Evolutionary conservation across 2,113 vertebrate genomes (phyloP).

Genomic region (Equus przewalskii): DNA sequence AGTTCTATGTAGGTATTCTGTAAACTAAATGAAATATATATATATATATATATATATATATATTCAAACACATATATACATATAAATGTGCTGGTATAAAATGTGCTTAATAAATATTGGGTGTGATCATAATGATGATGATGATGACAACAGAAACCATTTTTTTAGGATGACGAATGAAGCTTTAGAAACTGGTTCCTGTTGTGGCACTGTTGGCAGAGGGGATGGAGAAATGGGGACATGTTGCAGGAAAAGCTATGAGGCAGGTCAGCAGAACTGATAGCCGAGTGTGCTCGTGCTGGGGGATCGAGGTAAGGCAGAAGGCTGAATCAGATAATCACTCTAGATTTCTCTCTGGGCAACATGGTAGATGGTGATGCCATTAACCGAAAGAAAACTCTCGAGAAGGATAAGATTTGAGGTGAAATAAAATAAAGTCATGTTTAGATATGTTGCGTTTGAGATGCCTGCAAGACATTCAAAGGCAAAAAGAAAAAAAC

Average conservation of each 20-base stretch:
- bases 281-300: accelerated
- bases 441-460: no score
- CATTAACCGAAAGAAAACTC: not conserved
- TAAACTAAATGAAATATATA: not conserved
- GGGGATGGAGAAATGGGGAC: accelerated
- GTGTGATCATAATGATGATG: not conserved
- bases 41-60: not conserved
- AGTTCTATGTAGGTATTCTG: not conserved
- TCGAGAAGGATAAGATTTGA: not conserved
- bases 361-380: accelerated
- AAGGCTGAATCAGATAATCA: not conserved
- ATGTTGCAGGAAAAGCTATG: not conserved
- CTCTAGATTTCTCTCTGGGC: not conserved
- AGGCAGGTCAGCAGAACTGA: not conserved
- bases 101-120: not conserved
- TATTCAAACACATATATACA: not conserved
- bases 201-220: accelerated
- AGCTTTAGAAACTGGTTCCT: not conserved
- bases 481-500: not conserved
- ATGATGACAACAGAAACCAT: not conserved
- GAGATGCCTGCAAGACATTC: not conserved
- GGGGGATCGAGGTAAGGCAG: not conserved
- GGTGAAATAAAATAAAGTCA: not conserved
- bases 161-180: not conserved
- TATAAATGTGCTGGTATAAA: no score